A percentile compares a stretch with the other conserved stretches of the same genome.
phyloP scores from a whole-genome alignment of 2,888 invertebrate genomes.

The Thecocarcelia acutangulata region DNA sequence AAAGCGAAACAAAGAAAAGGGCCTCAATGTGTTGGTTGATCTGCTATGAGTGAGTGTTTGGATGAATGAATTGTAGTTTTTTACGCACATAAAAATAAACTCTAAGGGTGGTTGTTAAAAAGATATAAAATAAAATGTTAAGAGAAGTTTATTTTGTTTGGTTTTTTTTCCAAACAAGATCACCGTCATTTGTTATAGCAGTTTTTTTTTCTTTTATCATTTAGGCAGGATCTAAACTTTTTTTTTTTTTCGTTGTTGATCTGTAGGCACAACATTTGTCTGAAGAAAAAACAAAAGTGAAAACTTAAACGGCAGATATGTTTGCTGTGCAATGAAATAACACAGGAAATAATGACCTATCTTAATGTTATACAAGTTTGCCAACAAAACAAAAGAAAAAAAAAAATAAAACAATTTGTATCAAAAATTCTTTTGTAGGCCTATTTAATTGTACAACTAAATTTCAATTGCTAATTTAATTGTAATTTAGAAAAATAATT shows the following conservation, averaged over 20 bases:
- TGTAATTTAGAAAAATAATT: conserved; percentile 44
- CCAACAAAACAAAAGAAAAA: neutral
- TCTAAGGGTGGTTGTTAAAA: conserved; percentile 58
- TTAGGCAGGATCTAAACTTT: conserved; percentile 47
- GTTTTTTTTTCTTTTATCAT: conserved; percentile 51
- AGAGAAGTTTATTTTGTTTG: conserved; percentile 5
- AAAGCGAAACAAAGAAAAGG: conserved; percentile 24
- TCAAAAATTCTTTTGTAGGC: conserved; percentile 25
- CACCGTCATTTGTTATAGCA: conserved; percentile 57
- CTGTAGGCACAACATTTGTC: conserved; percentile 33
- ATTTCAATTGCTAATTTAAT: conserved; percentile 66
- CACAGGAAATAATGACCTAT: conserved; percentile 68
- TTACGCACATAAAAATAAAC: conserved; percentile 56
- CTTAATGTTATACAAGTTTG: conserved; percentile 50
- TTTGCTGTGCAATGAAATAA: conserved; percentile 3
- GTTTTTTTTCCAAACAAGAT: conserved; percentile 32
- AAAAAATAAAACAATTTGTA: neutral
- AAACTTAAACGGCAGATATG: conserved; percentile 44
- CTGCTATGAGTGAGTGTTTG: conserved; percentile 11
- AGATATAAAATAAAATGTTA: conserved; percentile 15
- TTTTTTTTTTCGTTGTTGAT: conserved; percentile 9
- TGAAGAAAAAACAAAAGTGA: conserved; percentile 62
- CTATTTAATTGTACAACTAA: conserved; percentile 39
- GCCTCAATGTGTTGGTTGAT: conserved; percentile 38
- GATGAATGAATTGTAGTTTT: conserved; percentile 5